Evolutionary conservation across 2,113 vertebrate genomes (phyloP), one percentile per base, ranked within the genome.

Genomic region (Rhombomys opimus): DNA sequence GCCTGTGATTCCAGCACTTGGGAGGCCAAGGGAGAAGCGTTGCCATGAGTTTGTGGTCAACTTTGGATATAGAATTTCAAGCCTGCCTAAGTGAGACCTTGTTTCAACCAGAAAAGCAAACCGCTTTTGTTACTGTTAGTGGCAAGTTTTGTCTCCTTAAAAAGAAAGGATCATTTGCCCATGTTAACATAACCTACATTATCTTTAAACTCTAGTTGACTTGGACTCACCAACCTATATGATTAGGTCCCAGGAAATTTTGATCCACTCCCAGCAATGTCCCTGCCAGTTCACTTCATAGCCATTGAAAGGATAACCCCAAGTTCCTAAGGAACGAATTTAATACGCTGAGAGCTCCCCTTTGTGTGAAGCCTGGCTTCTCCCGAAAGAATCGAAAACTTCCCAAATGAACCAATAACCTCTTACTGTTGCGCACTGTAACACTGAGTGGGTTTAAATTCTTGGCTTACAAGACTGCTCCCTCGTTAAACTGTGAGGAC

Each of bases 161-260:
- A 89, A 38, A 57, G 90, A 92, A 65, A 65, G 22, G 54, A 82
- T 93, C 88, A 91, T 76, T 91, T 76, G 17, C 20, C 10, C 35
- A 32, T n/a, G 12, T 32, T 57, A 87, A 91, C 35, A 32, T 65
- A 78, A 52, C 46, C 70, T 73, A 61, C 0, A 4, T 87, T 92
- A 77, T 87, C 73, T 77, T 80, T 91, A 67, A 91, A 88, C 13
- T 84, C 57, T 94, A 75, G 38, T 93, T 87, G 38, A 88, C 84
- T 85, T 76, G 90, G 27, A 77, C 35, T 82, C 52, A 30, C 61
- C 78, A 96, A 73, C 27, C 35, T 72, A 52, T n/a, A 52, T n/a
- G 57, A 89, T 85, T 90, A 88, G 32, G 57, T 67, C 35, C 80
- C 75, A 85, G 52, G 70, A 81, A 87, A 77, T 70, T 91, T 91